Evolutionary conservation across 1,140 invertebrate genomes (phyloP).

Genomic region (Caenorhabditis tropicalis): DNA sequence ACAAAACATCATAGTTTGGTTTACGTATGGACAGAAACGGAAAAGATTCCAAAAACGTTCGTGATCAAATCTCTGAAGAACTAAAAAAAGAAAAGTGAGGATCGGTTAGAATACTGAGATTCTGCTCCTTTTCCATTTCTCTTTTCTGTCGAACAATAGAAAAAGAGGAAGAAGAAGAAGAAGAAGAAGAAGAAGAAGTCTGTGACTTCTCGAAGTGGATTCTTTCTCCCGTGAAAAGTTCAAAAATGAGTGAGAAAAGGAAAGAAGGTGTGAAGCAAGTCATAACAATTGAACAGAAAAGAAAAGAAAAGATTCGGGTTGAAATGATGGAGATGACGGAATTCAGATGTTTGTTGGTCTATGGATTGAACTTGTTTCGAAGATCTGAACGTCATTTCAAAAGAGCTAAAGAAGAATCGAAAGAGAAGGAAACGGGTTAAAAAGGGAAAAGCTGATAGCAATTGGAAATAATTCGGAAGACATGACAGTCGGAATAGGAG

Average conservation of each 20-base stretch:
- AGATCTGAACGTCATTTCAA: background rate
- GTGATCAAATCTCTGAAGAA: too few species aligned
- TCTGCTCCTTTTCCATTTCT: background rate
- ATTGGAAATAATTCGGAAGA: too few species aligned
- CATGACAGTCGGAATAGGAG: too few species aligned
- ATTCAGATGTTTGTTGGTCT: background rate
- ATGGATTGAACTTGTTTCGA: background rate
- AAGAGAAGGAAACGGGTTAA: too few species aligned
- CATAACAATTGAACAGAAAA: constrained; percentile 11
- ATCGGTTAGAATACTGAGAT: background rate
- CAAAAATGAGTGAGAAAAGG: background rate
- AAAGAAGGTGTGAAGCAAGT: too few species aligned
- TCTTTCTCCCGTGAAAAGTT: constrained; percentile 9
- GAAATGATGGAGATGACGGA: background rate
- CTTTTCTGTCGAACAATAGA: constrained; percentile 16
- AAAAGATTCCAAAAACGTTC: background rate
- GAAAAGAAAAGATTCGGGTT: background rate
- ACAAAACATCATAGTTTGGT: too few species aligned
- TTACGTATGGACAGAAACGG: background rate
- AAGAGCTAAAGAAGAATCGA: too few species aligned
- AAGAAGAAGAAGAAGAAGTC: too few species aligned
- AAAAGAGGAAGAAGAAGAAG: too few species aligned
- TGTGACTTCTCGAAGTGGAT: background rate
- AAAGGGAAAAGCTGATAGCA: too few species aligned
- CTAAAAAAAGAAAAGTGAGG: background rate